Evolutionary conservation across 1,140 invertebrate genomes (phyloP).

Genomic region (Laupala kohalensis): DNA sequence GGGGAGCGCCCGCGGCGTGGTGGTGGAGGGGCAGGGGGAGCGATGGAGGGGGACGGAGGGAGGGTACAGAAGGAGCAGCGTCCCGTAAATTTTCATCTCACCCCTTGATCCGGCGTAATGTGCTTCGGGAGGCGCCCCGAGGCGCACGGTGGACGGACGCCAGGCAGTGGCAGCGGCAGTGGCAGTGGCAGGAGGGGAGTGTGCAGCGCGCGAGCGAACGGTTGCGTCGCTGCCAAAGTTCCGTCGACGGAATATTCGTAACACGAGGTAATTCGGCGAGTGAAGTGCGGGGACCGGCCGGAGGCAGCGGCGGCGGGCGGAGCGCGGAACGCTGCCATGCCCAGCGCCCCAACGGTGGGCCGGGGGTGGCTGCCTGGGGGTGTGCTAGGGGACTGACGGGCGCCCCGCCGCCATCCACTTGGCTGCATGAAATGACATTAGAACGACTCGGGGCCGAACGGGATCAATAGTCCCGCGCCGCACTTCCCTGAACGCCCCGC

Average conservation of each 20-base stretch:
- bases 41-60: background rate
- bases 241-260: background rate
- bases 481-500: background rate
- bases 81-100: slow-evolving; percentile 8
- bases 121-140: background rate
- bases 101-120: background rate
- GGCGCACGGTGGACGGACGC: background rate
- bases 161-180: background rate
- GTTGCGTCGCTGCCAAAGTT: background rate
- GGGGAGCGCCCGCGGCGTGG: background rate
- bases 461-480: slow-evolving; percentile 10
- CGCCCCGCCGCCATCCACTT: background rate
- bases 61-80: slow-evolving; percentile 8
- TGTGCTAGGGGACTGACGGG: background rate
- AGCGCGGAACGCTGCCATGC: slow-evolving; percentile 1
- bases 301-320: background rate
- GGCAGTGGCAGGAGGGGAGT: background rate
- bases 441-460: slow-evolving; percentile 5
- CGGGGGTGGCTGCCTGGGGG: background rate
- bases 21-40: background rate
- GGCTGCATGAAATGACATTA: slow-evolving; percentile 14
- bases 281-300: background rate
- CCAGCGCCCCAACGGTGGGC: background rate
- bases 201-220: background rate
- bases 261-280: background rate